These are phyloP conservation scores for Lasaia peninsularis DNA, from an alignment of 1,140 invertebrate species.

Conservation along the genomic window DNA sequence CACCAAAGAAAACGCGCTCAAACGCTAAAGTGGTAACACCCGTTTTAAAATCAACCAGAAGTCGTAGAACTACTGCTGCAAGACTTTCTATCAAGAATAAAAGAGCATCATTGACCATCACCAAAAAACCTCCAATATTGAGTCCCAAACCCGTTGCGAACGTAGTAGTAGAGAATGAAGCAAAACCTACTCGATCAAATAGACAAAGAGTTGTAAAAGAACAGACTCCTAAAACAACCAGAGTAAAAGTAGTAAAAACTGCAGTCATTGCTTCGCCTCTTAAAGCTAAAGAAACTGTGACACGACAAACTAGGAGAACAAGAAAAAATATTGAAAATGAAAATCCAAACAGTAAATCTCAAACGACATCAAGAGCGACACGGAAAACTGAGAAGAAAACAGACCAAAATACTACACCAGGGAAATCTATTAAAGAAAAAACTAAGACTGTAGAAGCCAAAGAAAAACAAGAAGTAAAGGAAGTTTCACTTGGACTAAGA, in stretches of 20 bases:
- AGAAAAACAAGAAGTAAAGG: neutral
- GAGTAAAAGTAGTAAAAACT: neutral
- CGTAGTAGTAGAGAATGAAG: neutral
- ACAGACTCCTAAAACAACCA: constrained; percentile 14
- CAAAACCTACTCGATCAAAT: constrained; percentile 7
- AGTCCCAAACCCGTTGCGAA: constrained; percentile 21
- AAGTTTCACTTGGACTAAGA: constrained; percentile 4
- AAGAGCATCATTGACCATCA: constrained; percentile 28
- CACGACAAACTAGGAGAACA: neutral
- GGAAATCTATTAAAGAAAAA: neutral
- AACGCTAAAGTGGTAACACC: constrained; percentile 9
- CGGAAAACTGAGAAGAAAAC: neutral
- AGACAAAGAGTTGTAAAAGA: constrained; percentile 3
- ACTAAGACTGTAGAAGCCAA: neutral
- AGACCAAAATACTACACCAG: neutral
- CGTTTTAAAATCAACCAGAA: constrained; percentile 1
- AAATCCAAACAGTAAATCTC: neutral
- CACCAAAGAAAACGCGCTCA: constrained; percentile 3
- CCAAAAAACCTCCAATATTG: constrained; percentile 31
- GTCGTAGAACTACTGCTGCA: constrained; percentile 13
- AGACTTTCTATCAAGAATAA: constrained; percentile 23
- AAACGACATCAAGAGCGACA: neutral
- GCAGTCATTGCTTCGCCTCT: neutral
- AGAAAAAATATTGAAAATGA: constrained; percentile 2
- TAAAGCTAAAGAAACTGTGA: neutral